Percentiles rank a stretch among this genome's conserved stretches.
phyloP scores from a whole-genome alignment of 1,140 invertebrate genomes.

The Rhopalosiphum maidis region DNA sequence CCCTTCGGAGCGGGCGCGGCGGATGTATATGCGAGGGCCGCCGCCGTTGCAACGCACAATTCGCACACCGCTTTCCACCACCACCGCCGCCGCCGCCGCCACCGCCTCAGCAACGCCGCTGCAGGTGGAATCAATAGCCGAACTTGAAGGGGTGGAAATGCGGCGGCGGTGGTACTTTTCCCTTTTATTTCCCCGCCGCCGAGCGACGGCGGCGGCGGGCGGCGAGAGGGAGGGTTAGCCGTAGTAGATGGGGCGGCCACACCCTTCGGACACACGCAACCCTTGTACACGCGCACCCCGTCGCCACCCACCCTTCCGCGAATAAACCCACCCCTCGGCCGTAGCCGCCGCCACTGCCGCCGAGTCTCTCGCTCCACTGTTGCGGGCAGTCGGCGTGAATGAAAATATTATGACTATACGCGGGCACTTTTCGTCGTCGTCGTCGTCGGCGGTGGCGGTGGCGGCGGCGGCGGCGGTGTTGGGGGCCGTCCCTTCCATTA shows the following conservation, averaged over 20 bases:
- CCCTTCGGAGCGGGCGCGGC: background rate
- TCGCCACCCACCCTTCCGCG: too few species aligned
- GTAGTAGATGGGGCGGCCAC: constrained; percentile 21
- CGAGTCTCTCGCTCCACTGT: background rate
- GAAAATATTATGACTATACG: constrained; percentile 45
- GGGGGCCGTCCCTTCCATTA: constrained; percentile 29
- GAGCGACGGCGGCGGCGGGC: background rate
- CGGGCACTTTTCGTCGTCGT: background rate
- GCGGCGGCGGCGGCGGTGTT: background rate
- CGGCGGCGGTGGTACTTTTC: background rate
- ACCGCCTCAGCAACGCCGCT: background rate
- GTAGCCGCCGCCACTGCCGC: background rate
- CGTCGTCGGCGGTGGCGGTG: too few species aligned
- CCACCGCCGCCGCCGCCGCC: background rate
- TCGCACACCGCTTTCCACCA: background rate
- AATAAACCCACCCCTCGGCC: background rate
- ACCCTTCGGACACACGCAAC: constrained; percentile 19
- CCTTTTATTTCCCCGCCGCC: background rate
- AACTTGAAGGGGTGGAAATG: background rate
- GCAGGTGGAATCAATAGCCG: constrained; percentile 46
- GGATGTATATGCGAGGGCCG: background rate
- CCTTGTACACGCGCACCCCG: background rate
- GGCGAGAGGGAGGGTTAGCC: background rate
- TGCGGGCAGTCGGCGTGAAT: constrained; percentile 8
- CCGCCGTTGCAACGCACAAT: background rate